Evolutionary conservation across 2,113 vertebrate genomes (phyloP).

Genomic region (Spermophilus dauricus): DNA sequence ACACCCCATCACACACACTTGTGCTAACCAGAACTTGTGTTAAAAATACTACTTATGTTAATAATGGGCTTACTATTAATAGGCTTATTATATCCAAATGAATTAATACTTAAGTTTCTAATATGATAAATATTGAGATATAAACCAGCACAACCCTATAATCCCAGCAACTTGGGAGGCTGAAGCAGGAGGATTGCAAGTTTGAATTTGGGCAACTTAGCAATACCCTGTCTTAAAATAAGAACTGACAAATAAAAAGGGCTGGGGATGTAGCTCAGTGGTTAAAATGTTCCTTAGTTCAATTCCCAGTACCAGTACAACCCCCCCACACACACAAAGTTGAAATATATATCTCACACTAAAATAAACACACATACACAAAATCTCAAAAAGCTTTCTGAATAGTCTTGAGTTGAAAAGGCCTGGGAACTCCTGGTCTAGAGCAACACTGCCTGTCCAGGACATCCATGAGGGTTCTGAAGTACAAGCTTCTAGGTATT

Average conservation of each 20-base stretch:
- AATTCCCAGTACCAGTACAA: too few relatives aligned
- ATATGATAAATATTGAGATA: slow-evolving; percentile 28
- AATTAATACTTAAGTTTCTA: slow-evolving; percentile 58
- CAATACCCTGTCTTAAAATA: too few relatives aligned
- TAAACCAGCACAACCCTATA: background rate
- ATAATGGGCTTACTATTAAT: background rate
- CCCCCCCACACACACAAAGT: too few relatives aligned
- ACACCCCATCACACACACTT: background rate
- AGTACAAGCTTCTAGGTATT: slow-evolving; percentile 26
- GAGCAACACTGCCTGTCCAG: background rate
- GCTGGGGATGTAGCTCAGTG: background rate
- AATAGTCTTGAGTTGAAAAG: background rate
- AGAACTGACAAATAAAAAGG: background rate
- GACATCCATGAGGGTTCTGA: background rate
- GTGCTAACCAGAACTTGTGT: background rate
- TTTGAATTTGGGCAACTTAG: too few relatives aligned
- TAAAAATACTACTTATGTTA: slow-evolving; percentile 2
- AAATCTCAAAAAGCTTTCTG: slow-evolving; percentile 15
- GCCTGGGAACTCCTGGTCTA: background rate
- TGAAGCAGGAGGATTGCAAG: background rate
- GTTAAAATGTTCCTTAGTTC: background rate
- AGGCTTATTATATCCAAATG: slow-evolving; percentile 28
- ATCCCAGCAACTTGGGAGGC: background rate
- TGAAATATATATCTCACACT: background rate
- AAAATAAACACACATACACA: background rate